These are phyloP conservation scores for Lampropteryx suffumata DNA, from an alignment of 2,888 invertebrate species.

Conservation along the genomic window DNA sequence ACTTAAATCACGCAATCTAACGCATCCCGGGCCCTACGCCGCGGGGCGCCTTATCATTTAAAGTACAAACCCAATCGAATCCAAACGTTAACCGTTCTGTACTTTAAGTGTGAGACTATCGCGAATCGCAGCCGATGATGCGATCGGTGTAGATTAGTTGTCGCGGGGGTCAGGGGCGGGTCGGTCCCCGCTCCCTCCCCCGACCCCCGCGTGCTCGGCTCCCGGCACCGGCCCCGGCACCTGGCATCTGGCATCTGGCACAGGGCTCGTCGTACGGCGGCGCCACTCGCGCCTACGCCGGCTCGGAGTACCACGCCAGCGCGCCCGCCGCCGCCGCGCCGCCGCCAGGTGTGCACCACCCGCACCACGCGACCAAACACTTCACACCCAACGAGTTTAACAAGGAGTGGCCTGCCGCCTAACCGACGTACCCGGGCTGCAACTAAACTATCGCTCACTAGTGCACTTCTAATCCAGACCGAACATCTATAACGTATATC, in stretches of 20 bases:
- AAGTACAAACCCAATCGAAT: constrained; percentile 83
- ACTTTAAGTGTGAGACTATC: constrained; percentile 82
- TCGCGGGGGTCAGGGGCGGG: too few relatives aligned
- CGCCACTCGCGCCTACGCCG: constrained; percentile 65
- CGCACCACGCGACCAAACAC: constrained; percentile 83
- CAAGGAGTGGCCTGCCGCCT: constrained; percentile 83
- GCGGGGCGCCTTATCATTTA: constrained; percentile 81
- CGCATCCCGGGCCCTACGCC: constrained; percentile 69
- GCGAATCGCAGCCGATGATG: constrained; percentile 55
- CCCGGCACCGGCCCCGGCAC: too few relatives aligned
- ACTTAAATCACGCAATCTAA: constrained; percentile 65
- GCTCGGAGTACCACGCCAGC: constrained; percentile 69
- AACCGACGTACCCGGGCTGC: too few relatives aligned
- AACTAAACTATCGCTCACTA: too few relatives aligned
- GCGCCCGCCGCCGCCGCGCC: constrained; percentile 58
- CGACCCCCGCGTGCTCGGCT: too few relatives aligned
- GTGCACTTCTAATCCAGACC: too few relatives aligned
- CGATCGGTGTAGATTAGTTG: constrained; percentile 52
- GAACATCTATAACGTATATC: too few relatives aligned
- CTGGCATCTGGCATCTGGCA: too few relatives aligned
- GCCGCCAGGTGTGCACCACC: constrained; percentile 80
- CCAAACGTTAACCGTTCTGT: constrained; percentile 72
- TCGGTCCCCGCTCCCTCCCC: too few relatives aligned
- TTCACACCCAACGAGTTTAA: constrained; percentile 78
- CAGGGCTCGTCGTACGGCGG: constrained; percentile 5